Conservation (phyloP, 2,113 vertebrate genomes). For the Prunella fulvescens region DNA sequence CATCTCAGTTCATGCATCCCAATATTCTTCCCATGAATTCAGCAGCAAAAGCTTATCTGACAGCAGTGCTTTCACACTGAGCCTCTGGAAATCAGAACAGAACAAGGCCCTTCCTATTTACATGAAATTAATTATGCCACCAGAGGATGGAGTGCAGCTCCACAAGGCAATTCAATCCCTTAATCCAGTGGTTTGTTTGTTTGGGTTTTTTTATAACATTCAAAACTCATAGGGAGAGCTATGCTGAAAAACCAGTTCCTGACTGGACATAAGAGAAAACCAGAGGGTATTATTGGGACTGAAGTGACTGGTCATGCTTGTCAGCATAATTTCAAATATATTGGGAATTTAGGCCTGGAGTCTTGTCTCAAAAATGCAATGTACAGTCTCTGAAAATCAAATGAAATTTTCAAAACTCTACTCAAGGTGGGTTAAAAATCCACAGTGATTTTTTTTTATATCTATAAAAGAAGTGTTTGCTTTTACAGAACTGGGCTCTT, state of each 20-base stretch:
- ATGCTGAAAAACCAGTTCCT: background rate
- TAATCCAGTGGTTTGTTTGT: background rate
- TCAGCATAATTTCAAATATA: background rate
- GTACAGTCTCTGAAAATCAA: background rate
- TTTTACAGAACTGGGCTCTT: background rate
- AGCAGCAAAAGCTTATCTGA: background rate
- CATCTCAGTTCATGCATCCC: fast-evolving
- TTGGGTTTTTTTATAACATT: background rate
- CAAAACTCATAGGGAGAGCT: background rate
- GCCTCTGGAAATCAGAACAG: background rate
- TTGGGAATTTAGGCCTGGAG: background rate
- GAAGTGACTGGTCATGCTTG: background rate
- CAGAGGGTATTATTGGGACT: background rate
- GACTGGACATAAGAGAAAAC: background rate
- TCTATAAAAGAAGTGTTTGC: background rate
- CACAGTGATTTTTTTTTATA: background rate
- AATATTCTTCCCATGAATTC: background rate
- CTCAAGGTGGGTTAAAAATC: background rate
- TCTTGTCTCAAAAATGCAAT: background rate
- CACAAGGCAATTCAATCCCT: background rate
- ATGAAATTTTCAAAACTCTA: background rate
- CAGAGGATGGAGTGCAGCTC: background rate
- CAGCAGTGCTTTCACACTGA: background rate
- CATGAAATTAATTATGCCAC: background rate
- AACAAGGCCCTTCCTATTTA: background rate